phyloP scores from a whole-genome alignment of 2,113 vertebrate genomes.

The Alectura lathami region DNA sequence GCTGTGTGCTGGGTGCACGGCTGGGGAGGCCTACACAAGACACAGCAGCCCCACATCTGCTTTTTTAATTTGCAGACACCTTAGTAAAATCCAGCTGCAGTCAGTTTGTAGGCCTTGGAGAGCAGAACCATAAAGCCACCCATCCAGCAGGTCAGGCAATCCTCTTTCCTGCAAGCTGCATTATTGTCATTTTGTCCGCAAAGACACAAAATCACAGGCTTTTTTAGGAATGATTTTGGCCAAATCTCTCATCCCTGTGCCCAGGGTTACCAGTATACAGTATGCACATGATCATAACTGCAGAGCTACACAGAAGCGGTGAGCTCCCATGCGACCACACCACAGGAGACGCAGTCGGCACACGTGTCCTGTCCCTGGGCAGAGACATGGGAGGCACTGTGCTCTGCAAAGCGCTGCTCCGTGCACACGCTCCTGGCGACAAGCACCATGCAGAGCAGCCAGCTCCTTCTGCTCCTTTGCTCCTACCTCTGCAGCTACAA shows the following conservation, averaged over 20 bases:
- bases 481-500: not conserved
- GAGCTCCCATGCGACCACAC: not conserved
- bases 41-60: rapidly evolving
- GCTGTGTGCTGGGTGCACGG: no score
- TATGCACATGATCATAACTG: rapidly evolving
- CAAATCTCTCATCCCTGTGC: not conserved
- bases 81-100: rapidly evolving
- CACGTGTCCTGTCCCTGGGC: not conserved
- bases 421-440: rapidly evolving
- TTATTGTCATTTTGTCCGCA: not conserved
- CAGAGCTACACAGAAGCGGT: rapidly evolving
- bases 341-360: not conserved
- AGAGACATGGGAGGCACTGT: not conserved
- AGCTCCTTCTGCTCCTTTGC: not conserved
- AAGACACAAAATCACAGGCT: rapidly evolving
- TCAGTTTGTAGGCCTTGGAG: not conserved
- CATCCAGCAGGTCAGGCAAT: rapidly evolving
- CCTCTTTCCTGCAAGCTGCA: rapidly evolving
- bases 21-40: not conserved
- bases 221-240: rapidly evolving
- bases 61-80: rapidly evolving
- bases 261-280: rapidly evolving
- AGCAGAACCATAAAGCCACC: not conserved
- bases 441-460: rapidly evolving
- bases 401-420: no score